Base-by-base conservation (phyloP, 2,797 vertebrate genomes). In the Phalloptychus januarius region DNA sequence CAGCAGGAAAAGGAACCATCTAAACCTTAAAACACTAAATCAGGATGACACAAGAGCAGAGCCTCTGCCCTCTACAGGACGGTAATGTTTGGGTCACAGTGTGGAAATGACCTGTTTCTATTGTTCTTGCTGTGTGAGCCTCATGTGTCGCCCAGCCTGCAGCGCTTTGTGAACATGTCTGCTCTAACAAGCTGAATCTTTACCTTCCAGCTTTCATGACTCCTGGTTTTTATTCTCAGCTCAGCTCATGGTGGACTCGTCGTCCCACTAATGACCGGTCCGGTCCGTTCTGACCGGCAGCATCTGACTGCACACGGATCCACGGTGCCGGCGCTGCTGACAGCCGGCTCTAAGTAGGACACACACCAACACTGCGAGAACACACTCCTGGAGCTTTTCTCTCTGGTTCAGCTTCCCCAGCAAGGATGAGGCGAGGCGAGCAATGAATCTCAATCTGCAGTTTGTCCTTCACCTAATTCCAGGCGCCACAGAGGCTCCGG, bases 301-400 rank as follows among this genome's bases (percentile, higher is more conserved):
- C 90, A 89, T 89, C 79, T 79, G 83, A 86, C 83, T 92, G 89
- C 87, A 90, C 89, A 90, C 77, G 50, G 80, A 80, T 86, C 78
- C 80, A 54, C 56, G 42, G 45, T 52, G 86, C 86, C 80, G 81
- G 85, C 18, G 8, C 71, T 72, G 83, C 88, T 87, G 90, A 90
- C 92, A 88, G 87, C 40, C 83, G 89, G 91, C 91, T 79, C 84
- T 92, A 94, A 93, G 90, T 93, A 93, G 93, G 91, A 89, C 88
- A 79, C 84, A 88, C 88, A 79, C 82, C 73, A 12, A 28, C 72
- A 83, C 90, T 72, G 77, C 7, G 65, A 72, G 81, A 84, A 83
- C 79, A 4, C 81, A 83, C 81, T 81, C 77, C 79, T 78, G 75
- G 63, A 80, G 80, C 36, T 75, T 79, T 77, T 79, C 75, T 56